phyloP scores from a whole-genome alignment of 2,888 invertebrate genomes.

The Dynastes hyllus region DNA sequence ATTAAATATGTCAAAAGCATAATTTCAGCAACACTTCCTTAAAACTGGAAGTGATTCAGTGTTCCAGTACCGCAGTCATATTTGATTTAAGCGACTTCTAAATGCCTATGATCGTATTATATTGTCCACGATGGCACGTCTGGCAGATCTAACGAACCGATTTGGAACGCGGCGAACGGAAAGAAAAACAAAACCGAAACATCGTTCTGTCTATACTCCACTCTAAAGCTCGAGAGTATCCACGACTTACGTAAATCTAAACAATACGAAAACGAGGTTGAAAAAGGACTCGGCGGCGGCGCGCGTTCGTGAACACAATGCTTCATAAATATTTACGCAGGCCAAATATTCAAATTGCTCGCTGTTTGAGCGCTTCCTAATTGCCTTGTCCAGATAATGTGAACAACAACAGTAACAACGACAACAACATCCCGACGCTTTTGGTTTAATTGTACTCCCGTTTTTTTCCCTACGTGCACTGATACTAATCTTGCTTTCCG shows the following conservation, averaged over 20 bases:
- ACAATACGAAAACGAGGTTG: conserved; percentile 31
- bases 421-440: conserved; percentile 34
- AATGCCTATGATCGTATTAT: neutral
- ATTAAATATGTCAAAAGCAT: too few species aligned
- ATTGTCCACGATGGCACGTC: neutral
- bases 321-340: conserved; percentile 46
- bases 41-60: too few species aligned
- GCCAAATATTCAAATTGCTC: conserved; percentile 39
- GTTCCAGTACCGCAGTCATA: too few species aligned
- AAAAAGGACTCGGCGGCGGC: conserved; percentile 21
- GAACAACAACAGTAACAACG: conserved; percentile 24
- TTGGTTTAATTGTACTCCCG: conserved; percentile 27
- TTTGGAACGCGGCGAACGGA: neutral
- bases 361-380: conserved; percentile 31
- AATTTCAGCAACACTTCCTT: too few species aligned
- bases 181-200: conserved; percentile 23
- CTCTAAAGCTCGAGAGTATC: neutral
- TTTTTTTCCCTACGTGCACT: neutral
- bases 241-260: conserved; percentile 33
- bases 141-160: conserved; percentile 19
- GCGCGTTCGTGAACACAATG: conserved; percentile 35
- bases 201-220: conserved; percentile 1
- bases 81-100: too few species aligned
- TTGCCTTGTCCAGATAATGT: conserved; percentile 41
- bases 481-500: neutral